Evolutionary conservation across 2,797 vertebrate species (phyloP).

Genomic region (Hoplostethus atlanticus): DNA sequence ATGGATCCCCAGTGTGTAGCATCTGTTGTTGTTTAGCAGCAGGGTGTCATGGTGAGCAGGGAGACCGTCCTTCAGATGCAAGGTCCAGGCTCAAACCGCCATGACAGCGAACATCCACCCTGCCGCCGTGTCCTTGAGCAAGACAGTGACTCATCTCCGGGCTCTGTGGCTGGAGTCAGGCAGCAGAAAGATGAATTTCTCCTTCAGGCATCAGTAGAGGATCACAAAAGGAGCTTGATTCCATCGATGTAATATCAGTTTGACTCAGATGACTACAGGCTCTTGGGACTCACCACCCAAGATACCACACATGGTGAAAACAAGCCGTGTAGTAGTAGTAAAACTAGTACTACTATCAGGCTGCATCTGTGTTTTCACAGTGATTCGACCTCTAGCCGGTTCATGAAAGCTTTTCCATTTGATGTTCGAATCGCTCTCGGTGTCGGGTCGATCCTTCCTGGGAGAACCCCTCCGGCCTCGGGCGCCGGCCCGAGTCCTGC

Average conservation of each 20-base stretch:
- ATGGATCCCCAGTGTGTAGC: too few relatives aligned
- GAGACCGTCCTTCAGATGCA: background rate
- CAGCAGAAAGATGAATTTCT: background rate
- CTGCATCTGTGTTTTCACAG: background rate
- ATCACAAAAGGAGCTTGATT: slow-evolving; percentile 29
- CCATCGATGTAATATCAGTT: slow-evolving; percentile 12
- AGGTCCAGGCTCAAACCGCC: slow-evolving; percentile 11
- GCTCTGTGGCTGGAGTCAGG: too few relatives aligned
- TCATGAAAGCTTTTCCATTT: too few relatives aligned
- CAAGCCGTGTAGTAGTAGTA: background rate
- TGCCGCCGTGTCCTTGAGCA: slow-evolving; percentile 45
- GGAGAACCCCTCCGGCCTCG: background rate
- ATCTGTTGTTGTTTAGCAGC: too few relatives aligned
- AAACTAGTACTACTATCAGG: background rate
- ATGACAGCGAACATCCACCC: slow-evolving; percentile 25
- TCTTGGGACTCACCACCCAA: slow-evolving; percentile 7
- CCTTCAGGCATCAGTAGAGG: slow-evolving; percentile 17
- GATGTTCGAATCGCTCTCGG: too few relatives aligned
- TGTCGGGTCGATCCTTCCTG: too few relatives aligned
- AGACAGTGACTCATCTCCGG: slow-evolving; percentile 48
- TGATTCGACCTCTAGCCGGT: too few relatives aligned
- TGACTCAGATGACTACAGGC: slow-evolving; percentile 4
- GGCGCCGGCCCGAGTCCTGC: slow-evolving; percentile 22
- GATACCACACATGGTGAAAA: slow-evolving; percentile 29
- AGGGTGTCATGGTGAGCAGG: too few relatives aligned